These are phyloP conservation scores for Selene dorsalis DNA, from an alignment of 2,797 vertebrate genomes.

Conservation along the genomic window DNA sequence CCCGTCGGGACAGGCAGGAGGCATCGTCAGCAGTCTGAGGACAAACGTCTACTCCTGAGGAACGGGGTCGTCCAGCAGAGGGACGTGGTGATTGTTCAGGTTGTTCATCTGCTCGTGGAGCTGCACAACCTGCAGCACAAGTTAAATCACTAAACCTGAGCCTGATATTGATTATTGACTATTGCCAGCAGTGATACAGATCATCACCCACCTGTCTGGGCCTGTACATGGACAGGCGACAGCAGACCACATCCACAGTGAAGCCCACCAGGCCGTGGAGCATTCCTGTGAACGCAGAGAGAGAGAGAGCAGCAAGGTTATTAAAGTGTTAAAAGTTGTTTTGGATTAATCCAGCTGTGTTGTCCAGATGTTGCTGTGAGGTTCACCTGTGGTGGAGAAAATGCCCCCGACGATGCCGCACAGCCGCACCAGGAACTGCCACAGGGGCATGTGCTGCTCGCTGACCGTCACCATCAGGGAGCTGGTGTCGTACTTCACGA, in stretches of 20 bases:
- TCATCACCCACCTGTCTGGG: conserved; percentile 67
- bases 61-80: conserved; percentile 82
- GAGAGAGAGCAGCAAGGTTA: not conserved
- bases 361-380: not conserved
- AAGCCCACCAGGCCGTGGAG: conserved; percentile 91
- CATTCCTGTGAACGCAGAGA: conserved; percentile 85
- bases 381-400: conserved; percentile 93
- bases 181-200: not conserved
- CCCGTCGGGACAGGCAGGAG: not conserved
- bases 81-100: conserved; percentile 85
- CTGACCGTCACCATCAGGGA: conserved; percentile 95
- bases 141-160: no score
- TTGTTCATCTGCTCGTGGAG: conserved; percentile 88
- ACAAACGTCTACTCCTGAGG: conserved; percentile 79
- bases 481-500: conserved; percentile 95
- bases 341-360: not conserved
- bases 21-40: not conserved
- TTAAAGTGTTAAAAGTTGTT: no score
- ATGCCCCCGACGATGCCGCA: conserved; percentile 95
- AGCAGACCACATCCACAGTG: conserved; percentile 90
- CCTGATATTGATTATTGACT: no score
- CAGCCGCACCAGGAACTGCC: conserved; percentile 93
- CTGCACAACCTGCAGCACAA: conserved; percentile 76
- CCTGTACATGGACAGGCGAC: conserved; percentile 87
- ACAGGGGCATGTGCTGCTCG: conserved; percentile 94